Base-by-base conservation (phyloP, 2,888 invertebrate species). In the Busseola fusca region DNA sequence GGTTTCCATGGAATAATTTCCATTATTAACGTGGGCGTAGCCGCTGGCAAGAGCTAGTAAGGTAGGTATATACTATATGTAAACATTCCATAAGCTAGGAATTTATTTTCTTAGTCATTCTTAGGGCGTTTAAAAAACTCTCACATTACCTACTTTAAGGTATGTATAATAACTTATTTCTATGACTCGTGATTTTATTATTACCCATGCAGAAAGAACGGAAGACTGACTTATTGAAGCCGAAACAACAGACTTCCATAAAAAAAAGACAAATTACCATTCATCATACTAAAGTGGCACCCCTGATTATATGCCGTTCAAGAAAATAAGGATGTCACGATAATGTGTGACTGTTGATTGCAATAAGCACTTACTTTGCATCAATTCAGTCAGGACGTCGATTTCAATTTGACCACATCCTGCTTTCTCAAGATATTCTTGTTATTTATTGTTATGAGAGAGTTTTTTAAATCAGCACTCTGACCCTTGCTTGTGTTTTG, bases 361-460 rank as follows among this genome's bases (percentile, higher is more conserved):
- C 92, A 93, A 93, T 92, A 92, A 92, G 92, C 92, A 93, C 92
- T 93, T 92, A 92, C 90, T 91, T 91, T 92, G 90, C 91, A 90
- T 91, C 91, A 94, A 93, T 93, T 93, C 89, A 93, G 86, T 86
- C 89, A 90, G 91, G 89, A 92, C 92, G 94, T 93, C 94, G 93
- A 93, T 93, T 93, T 93, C 93, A 95, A 95, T 95, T 95, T 93
- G 92, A 92, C 89, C 88, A 90, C 94, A 94, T 95, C 95, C 94
- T 94, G 93, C 91, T 93, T 93, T 94, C 93, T 92, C 91, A 90
- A 90, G 89, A 91, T 92, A 91, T 89, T 91, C 84, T 90, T 90
- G 88, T 91, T 91, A 90, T 90, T 90, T 87, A 87, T 86, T 86
- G 77, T 80, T 82, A 81, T 81, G 85, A 81, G 84, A 85, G 76